phyloP scores from a whole-genome alignment of 2,888 invertebrate genomes.

The Polymixis flavicincta region DNA sequence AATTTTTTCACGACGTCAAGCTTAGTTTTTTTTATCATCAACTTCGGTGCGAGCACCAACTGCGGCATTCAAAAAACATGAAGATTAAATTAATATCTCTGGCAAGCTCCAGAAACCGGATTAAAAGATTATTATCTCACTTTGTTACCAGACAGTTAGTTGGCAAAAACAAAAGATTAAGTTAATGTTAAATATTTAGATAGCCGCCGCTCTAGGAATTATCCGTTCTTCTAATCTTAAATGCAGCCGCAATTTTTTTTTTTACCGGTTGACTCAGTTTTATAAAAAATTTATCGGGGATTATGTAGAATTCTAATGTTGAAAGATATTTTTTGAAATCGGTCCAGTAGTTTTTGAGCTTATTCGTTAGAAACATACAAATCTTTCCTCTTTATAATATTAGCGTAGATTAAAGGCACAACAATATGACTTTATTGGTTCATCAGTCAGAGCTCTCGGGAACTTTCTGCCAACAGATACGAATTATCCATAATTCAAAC shows the following conservation, averaged over 20 bases:
- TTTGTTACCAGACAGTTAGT: conserved; percentile 15
- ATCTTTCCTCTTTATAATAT: no score
- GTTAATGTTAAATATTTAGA: conserved; percentile 1
- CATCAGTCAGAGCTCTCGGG: neutral
- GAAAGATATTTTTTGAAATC: no score
- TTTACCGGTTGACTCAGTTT: neutral
- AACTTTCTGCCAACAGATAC: neutral
- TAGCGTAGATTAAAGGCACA: neutral
- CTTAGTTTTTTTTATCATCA: neutral
- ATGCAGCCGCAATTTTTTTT: conserved; percentile 11
- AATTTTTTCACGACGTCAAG: neutral
- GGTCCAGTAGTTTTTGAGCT: no score
- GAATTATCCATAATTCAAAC: neutral
- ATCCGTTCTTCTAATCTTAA: neutral
- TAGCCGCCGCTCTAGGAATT: neutral
- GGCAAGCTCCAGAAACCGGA: conserved; percentile 11
- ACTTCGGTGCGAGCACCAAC: neutral
- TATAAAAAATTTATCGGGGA: neutral
- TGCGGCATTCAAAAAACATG: conserved; percentile 7
- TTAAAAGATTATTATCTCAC: conserved; percentile 42
- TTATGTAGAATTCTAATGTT: no score
- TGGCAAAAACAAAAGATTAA: conserved; percentile 26
- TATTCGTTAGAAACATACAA: no score
- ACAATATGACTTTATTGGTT: conserved; percentile 5
- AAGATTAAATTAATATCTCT: conserved; percentile 22